A percentile compares a stretch with the other conserved stretches of the same genome.
Conservation (phyloP, 2,888 invertebrate genomes). For the Argyresthia goedartella region DNA sequence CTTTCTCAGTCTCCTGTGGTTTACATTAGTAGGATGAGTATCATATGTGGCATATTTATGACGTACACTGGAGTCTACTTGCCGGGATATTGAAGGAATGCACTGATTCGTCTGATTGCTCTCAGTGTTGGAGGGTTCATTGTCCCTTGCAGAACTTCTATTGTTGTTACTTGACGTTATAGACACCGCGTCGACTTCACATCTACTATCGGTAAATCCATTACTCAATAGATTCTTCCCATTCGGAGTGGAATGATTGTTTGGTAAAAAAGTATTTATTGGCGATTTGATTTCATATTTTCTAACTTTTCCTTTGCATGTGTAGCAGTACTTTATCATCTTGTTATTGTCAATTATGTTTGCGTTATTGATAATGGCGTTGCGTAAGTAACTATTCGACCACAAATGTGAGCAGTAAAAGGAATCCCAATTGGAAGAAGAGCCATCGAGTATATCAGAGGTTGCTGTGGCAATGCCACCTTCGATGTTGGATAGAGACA, state of each 20-base stretch:
- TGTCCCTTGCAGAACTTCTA: conserved; percentile 17
- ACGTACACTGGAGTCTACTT: conserved; percentile 47
- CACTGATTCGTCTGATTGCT: conserved; percentile 21
- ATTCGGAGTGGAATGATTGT: conserved; percentile 53
- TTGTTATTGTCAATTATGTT: conserved; percentile 29
- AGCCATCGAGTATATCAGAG: conserved; percentile 27
- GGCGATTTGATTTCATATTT: conserved; percentile 49
- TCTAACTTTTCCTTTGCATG: conserved; percentile 57
- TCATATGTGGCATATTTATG: conserved; percentile 52
- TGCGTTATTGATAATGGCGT: conserved; percentile 31
- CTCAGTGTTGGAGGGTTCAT: conserved; percentile 19
- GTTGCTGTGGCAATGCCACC: conserved; percentile 27
- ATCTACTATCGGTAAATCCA: background rate
- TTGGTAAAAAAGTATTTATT: conserved; percentile 37
- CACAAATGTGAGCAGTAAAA: conserved; percentile 56
- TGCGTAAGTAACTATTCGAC: conserved; percentile 45
- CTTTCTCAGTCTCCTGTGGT: conserved; percentile 50
- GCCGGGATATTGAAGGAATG: conserved; percentile 58
- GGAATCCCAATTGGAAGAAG: conserved; percentile 41
- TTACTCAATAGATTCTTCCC: conserved; percentile 11
- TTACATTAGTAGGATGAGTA: conserved; percentile 31
- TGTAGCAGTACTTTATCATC: conserved; percentile 48
- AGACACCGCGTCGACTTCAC: background rate
- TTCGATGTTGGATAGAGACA: conserved; percentile 41
- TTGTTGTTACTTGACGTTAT: background rate